Evolutionary conservation across 2,113 vertebrate species (phyloP), one percentile per base, ranked within the genome.

Genomic region (Stegastes partitus): DNA sequence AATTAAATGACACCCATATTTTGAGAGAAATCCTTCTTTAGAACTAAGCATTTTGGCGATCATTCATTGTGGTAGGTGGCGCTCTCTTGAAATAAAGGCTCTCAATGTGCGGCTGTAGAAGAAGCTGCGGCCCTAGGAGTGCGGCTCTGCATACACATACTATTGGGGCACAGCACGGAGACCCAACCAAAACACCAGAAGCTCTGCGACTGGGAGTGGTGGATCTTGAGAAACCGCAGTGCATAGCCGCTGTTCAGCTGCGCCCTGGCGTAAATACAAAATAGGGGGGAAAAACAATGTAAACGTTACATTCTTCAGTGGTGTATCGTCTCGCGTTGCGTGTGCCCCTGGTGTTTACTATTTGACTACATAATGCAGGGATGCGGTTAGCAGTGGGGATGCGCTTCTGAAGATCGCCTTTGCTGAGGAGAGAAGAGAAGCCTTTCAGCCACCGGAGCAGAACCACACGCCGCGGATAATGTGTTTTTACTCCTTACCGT

Each of bases 331-430:
- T 79, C 59, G 47, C n/a, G 25, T 22, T 55, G 31, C 47, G 25
- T 39, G 42, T 61, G 49, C 68, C 67, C 70, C 44, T 34, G 37
- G 18, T 83, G 77, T 79, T 84, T 70, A 74, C 77, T 39, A 50
- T 28, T n/a, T 47, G 31, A 9, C 28, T 4, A 6, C 31, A 63
- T 56, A 31, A 37, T 64, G 81, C 72, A 65, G 85, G 79, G 83
- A 72, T 91, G 87, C 89, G 54, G 74, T 51, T 77, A 66, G 54
- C 67, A 14, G 66, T 53, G 79, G 69, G 74, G 74, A 76, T 76
- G 79, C 65, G 56, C 83, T 92, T 47, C 57, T 77, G 54, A 74
- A 25, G 57, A 37, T 8, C 58, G 49, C 66, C 26, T 34, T 34
- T 47, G 26, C 44, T 54, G 61, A 76, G 26, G 45, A 55, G 28